Evolutionary conservation across 2,113 vertebrate genomes (phyloP), one percentile per base, ranked within the genome.

Genomic region (Callaeas wilsoni): DNA sequence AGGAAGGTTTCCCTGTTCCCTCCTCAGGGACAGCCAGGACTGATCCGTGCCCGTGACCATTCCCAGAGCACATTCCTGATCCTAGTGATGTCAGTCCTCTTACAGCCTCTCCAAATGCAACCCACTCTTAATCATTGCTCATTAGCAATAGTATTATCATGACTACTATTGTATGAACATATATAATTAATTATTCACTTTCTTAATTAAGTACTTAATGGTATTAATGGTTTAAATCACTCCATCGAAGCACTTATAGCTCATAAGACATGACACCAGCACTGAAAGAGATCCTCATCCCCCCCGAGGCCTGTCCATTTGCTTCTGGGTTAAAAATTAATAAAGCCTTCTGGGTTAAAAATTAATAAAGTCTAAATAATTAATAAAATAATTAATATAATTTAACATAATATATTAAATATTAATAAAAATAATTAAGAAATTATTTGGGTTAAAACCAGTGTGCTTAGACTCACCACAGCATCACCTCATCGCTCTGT

Each of bases 191-290:
- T 94, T 90, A 90, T 94, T 92, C 78, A 35, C 25, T 84, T 86
- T 67, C 85, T 86, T 95, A 94, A 96, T 95, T 93, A 96, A 96
- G 70, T 55, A 14, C 86, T 90, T 90, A 70, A 64, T 62, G 13
- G 30, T 64, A 59, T n/a, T 84, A 78, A 63, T 87, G 27, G 47
- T 75, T 86, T 89, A 59, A 93, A 93, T 90, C 7, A 17, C 39
- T 49, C 60, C 80, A 64, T 25, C 29, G 16, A 84, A 86, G 89
- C 55, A 89, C 39, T 92, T 81, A 59, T 0, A 91, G 56, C 30
- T 78, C 3, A 1, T 46, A 27, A 53, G 33, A 87, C 87, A 76
- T 33, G 7, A 56, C 73, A 8, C 52, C 33, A 68, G 39, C 37
- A 20, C 47, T 68, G 52, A 78, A 47, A 90, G 27, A 12, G 25